Base-by-base conservation (phyloP, 2,113 vertebrate species). In the Acanthisitta chloris region DNA sequence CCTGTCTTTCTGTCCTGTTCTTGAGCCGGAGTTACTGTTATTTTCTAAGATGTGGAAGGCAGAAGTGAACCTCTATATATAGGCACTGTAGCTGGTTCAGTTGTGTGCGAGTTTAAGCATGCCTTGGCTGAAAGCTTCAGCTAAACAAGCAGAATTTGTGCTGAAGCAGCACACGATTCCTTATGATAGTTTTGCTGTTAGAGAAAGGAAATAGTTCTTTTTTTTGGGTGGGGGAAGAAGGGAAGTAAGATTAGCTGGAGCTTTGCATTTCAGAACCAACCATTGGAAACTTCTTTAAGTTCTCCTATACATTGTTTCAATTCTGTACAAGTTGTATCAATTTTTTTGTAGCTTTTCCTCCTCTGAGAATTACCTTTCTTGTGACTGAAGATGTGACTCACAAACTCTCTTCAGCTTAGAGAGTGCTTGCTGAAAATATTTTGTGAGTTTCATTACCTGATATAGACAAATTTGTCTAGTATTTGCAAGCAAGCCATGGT, bases 251-350 rank as follows among this genome's bases (percentile, higher is more conserved):
- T 54, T 19, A 83, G 6, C 31, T 46, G 55, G n/a, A 80, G 21
- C 19, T 77, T 90, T 69, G 28, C 6, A 14, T 86, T 88, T 86
- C 38, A 17, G 51, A 94, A 49, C 20, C 52, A 66, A 14, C 25
- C 16, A 12, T 0, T 73, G 29, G 3, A 57, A 58, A 20, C 9
- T 88, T 73, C 28, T 70, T 55, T 29, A 38, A 54, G 17, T 34
- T 86, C 12, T 71, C 17, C 34, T 33, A 6, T 54, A 5, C 6
- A 2, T 58, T 20, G 71, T 84, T 74, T 83, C 40, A 80, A 6
- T 73, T 77, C 49, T 2, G 0, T 61, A 0, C 31, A 48, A 73
- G 26, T 69, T 78, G 6, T 11, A 61, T 33, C 0, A 1, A 67
- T n/a, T 34, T 80, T 51, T 14, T 19, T 76, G 16, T 46, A 66